These are phyloP conservation scores for Promerops cafer DNA, from an alignment of 2,113 vertebrate species.

Conservation along the genomic window DNA sequence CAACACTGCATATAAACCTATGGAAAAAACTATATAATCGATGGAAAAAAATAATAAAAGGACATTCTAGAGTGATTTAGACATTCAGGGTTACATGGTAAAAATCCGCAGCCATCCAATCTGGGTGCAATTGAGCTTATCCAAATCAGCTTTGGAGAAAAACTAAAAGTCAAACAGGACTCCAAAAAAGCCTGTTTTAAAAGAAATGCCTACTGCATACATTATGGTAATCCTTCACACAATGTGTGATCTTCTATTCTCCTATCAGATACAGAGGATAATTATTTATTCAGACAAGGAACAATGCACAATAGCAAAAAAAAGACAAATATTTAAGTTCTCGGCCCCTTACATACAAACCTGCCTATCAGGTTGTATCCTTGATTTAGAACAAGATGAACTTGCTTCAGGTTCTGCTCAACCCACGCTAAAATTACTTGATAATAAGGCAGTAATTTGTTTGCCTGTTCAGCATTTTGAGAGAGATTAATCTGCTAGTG, in stretches of 20 bases:
- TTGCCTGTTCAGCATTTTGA: conserved; percentile 65
- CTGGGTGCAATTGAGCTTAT: not conserved
- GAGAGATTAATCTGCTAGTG: conserved; percentile 65
- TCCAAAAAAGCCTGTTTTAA: not conserved
- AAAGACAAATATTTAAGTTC: not conserved
- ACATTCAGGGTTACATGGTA: not conserved
- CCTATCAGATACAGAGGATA: not conserved
- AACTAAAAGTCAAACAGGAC: not conserved
- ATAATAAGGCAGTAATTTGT: conserved; percentile 54
- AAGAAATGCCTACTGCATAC: not conserved
- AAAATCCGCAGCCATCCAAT: not conserved
- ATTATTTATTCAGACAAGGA: not conserved
- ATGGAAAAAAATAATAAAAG: not conserved
- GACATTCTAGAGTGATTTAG: not conserved
- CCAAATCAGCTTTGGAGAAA: not conserved
- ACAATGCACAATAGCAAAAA: not conserved
- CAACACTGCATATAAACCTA: not conserved
- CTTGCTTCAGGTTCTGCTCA: conserved; percentile 38
- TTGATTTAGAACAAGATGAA: conserved; percentile 7
- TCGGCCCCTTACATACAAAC: not conserved
- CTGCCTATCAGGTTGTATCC: not conserved
- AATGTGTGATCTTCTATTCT: not conserved
- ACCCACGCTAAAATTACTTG: conserved; percentile 48
- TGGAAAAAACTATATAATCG: not conserved
- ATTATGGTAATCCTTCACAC: not conserved